Percentiles rank a stretch among this genome's conserved stretches.
These are phyloP conservation scores for Daktulosphaira vitifoliae DNA, from an alignment of 1,140 invertebrate species.

Conservation along the genomic window DNA sequence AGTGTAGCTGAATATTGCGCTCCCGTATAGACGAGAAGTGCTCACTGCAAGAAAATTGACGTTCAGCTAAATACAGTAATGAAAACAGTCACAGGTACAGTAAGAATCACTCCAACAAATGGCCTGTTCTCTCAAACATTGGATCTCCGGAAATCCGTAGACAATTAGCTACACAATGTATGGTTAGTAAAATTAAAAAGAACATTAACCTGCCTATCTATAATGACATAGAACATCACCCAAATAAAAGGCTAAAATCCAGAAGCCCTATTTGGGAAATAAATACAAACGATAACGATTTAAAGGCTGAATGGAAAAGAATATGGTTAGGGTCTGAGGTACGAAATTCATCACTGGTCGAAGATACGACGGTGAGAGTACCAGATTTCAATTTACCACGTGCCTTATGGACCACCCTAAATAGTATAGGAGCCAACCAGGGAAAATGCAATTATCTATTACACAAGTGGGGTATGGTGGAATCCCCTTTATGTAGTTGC, in stretches of 20 bases:
- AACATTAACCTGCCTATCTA: background rate
- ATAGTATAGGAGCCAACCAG: no score
- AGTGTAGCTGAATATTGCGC: constrained; percentile 4
- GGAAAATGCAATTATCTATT: constrained; percentile 18
- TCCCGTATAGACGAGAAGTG: background rate
- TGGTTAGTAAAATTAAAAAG: background rate
- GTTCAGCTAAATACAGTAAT: background rate
- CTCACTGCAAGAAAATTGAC: constrained; percentile 6
- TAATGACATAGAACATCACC: background rate
- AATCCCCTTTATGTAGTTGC: constrained; percentile 5
- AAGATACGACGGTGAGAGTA: constrained; percentile 9
- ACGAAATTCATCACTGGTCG: background rate
- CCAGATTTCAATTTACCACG: constrained; percentile 13
- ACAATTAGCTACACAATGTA: background rate
- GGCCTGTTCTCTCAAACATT: constrained; percentile 20
- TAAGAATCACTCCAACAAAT: constrained; percentile 9
- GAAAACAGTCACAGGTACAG: constrained; percentile 6
- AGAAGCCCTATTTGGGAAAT: background rate
- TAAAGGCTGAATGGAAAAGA: background rate
- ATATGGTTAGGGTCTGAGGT: background rate
- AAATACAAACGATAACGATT: background rate
- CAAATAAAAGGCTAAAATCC: constrained; percentile 5
- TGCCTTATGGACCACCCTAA: constrained; percentile 18
- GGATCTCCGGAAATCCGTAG: background rate
- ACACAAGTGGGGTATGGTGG: constrained; percentile 11